Conservation (phyloP, 1,140 invertebrate genomes). For the Drosophila prosaltans region DNA sequence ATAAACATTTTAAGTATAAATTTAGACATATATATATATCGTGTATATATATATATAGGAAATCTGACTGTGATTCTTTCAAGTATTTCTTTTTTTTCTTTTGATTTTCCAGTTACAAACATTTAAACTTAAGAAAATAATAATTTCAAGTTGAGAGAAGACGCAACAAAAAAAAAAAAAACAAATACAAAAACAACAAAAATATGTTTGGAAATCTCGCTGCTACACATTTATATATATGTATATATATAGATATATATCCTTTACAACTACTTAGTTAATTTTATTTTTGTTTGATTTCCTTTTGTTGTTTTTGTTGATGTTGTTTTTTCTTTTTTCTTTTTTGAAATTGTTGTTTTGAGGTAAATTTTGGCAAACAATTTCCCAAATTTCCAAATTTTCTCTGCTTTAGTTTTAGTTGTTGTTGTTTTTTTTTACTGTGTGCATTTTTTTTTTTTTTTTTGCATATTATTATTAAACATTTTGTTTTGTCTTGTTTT, state of each 20-base stretch:
- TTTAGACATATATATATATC: not conserved
- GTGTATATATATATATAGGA: conserved; percentile 43
- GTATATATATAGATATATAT: conserved; percentile 2
- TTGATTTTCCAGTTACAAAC: too few relatives aligned
- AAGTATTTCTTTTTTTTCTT: not conserved
- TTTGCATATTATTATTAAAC: conserved; percentile 34
- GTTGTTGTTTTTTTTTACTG: too few relatives aligned
- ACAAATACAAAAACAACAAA: conserved; percentile 11
- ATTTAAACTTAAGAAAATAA: too few relatives aligned
- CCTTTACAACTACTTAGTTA: not conserved
- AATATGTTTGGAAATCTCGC: too few relatives aligned
- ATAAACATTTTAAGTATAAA: not conserved
- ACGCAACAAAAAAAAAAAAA: conserved; percentile 8
- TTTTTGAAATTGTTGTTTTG: conserved; percentile 51
- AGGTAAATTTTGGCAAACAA: conserved; percentile 81
- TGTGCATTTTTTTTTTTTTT: conserved; percentile 46
- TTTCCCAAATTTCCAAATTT: conserved; percentile 40
- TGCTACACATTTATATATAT: conserved; percentile 16
- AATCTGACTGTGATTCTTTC: conserved; percentile 1
- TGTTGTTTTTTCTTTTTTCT: conserved; percentile 23
- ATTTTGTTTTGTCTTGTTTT: conserved; percentile 50
- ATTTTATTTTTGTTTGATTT: not conserved
- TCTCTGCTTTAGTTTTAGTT: conserved; percentile 9
- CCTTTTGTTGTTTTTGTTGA: not conserved
- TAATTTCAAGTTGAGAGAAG: too few relatives aligned